Evolutionary conservation across 2,113 vertebrate genomes (phyloP), one percentile per base, ranked within the genome.

Genomic region (Carassius auratus): DNA sequence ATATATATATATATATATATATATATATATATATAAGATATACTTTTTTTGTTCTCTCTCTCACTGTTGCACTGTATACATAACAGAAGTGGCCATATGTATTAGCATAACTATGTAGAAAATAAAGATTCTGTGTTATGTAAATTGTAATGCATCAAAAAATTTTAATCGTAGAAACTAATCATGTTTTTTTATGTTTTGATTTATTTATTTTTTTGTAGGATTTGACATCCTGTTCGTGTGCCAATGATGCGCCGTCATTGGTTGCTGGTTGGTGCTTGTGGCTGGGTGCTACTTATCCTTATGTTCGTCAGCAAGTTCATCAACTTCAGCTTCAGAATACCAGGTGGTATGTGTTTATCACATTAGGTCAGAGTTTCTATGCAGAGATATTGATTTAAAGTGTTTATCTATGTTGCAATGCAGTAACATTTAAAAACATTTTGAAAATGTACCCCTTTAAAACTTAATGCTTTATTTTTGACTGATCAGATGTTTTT

Each of bases 251-350:
- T 99, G 98, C 96, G 97, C 93, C 97, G 97, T 90, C 97, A 95
- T 93, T 99, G 97, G 97, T 95, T 99, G 91, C 96, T 99, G 91
- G 93, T 99, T 86, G 96, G 97, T 83, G 97, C 95, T 62, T 99
- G 98, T 92, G 98, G 97, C 90, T 99, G 97, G 98, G 97, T 97
- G 91, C 93, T 99, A 91, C 96, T 99, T 93, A 97, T 99, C 94
- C 97, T 99, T 86, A 95, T 99, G 96, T 97, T 98, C 82, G 95
- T 96, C 89, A 98, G 96, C 95, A 99, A 96, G 90, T 97, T 97
- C 91, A 97, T 99, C 93, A 97, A 95, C 0, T 80, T 96, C 91
- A 95, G 93, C 92, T 96, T 97, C 92, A 96, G 95, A 93, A 94
- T 95, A 75, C 91, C 94, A 0, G 96, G 97, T 59, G 97, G 97